Evolutionary conservation across 2,113 vertebrate genomes (phyloP).

Genomic region (Maccullochella peelii): DNA sequence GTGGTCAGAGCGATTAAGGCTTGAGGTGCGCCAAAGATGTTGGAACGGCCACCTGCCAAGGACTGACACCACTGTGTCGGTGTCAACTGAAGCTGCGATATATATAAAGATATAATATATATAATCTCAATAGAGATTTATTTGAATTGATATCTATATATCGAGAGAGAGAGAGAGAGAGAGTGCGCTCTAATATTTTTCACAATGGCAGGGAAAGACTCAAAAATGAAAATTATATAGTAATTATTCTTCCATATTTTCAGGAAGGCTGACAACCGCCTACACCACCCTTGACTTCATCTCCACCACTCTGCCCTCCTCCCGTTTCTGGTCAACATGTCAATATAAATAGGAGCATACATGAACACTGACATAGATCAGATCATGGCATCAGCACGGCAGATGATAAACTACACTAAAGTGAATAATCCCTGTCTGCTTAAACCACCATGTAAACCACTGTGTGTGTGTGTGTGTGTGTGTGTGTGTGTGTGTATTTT

Average conservation of each 20-base stretch:
- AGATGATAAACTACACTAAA: background rate
- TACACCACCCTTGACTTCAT: background rate
- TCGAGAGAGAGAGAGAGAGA: too few relatives aligned
- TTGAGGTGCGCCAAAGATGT: conserved; percentile 25
- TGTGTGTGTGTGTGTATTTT: too few relatives aligned
- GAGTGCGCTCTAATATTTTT: background rate
- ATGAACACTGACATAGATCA: background rate
- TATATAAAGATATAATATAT: too few relatives aligned
- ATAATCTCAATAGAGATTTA: too few relatives aligned
- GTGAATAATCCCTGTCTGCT: too few relatives aligned
- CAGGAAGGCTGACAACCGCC: background rate
- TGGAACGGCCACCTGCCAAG: conserved; percentile 34
- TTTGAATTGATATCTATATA: too few relatives aligned
- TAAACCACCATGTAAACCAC: too few relatives aligned
- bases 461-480: too few relatives aligned
- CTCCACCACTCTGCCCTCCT: too few relatives aligned
- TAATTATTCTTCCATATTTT: background rate
- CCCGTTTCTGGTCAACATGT: too few relatives aligned
- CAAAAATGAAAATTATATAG: background rate
- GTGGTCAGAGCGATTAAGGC: conserved; percentile 40
- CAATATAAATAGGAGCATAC: background rate
- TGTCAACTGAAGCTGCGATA: conserved; percentile 41
- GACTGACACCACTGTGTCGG: conserved; percentile 29
- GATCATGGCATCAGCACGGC: background rate
- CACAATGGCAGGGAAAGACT: background rate